Conservation (phyloP, 1,140 invertebrate genomes). For the Maconellicoccus hirsutus region DNA sequence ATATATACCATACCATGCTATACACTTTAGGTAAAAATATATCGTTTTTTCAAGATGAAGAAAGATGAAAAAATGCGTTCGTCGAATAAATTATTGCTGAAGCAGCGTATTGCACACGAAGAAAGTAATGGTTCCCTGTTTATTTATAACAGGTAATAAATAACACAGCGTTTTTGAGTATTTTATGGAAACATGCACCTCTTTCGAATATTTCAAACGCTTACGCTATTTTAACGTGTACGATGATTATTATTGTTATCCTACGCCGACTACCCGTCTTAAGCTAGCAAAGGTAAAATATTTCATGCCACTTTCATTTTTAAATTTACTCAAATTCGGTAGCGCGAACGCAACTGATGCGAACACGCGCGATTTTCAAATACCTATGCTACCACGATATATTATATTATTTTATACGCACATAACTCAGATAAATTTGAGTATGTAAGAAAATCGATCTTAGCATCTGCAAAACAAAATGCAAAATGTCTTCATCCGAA, state of each 20-base stretch:
- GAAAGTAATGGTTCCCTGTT: conserved; percentile 22
- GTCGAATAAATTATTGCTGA: conserved; percentile 20
- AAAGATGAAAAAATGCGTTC: conserved; percentile 22
- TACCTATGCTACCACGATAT: no score
- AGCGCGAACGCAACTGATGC: background rate
- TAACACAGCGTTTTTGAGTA: conserved; percentile 21
- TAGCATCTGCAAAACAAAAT: no score
- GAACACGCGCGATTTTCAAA: background rate
- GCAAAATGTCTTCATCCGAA: no score
- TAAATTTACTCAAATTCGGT: conserved; percentile 25
- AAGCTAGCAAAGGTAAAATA: background rate
- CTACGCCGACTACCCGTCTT: background rate
- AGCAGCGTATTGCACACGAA: conserved; percentile 21
- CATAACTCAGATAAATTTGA: no score
- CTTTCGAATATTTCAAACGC: conserved; percentile 21
- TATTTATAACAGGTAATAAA: conserved; percentile 23
- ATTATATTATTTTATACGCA: no score
- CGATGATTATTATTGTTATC: conserved; percentile 22
- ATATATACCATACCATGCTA: background rate
- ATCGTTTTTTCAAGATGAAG: conserved; percentile 20
- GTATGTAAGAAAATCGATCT: no score
- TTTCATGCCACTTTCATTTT: conserved; percentile 4
- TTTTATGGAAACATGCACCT: conserved; percentile 21
- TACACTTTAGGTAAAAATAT: conserved; percentile 18
- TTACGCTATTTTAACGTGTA: conserved; percentile 17